Evolutionary conservation across 2,113 vertebrate species (phyloP), one percentile per base, ranked within the genome.

Genomic region (Bombycilla garrulus): DNA sequence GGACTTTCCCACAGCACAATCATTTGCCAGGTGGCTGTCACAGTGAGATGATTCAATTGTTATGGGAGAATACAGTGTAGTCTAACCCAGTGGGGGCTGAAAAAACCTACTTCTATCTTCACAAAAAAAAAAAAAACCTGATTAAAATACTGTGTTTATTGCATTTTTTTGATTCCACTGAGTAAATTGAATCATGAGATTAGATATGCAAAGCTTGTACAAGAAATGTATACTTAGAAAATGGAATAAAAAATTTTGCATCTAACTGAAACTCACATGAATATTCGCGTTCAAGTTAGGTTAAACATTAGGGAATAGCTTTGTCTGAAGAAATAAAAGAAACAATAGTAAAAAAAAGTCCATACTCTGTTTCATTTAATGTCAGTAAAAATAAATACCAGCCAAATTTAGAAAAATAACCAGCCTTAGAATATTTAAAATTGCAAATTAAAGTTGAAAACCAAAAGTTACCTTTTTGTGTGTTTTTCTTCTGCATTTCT

Each of bases 321-420:
- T 48, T 60, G 25, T 40, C 40, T 60, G 26, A 85, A 36, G 12
- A 87, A 56, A 67, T n/a, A 28, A 44, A 86, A 58, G 9, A 61
- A 38, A 61, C 35, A 66, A 33, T 14, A 29, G 2, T 26, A 31
- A 50, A 60, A 71, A 71, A 22, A 11, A 4, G 0, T 1, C 2
- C 7, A 10, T 25, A 10, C 0, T 5, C 5, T 40, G 1, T 54
- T 64, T 31, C 33, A 58, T 51, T 50, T 45, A 58, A 64, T 0
- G 3, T 2, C 6, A 57, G 31, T 31, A 60, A 66, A 66, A 66
- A 72, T 40, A 54, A 76, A 47, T 2, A 22, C 4, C 35, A 33
- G 3, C 1, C 9, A 48, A 36, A 54, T 22, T 48, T 76, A 70
- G 25, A 53, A 65, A 70, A 87, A 66, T 16, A 79, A 80, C 2